Evolutionary conservation across 1,140 invertebrate species (phyloP), one percentile per base, ranked within the genome.

Genomic region (Apis cerana): DNA sequence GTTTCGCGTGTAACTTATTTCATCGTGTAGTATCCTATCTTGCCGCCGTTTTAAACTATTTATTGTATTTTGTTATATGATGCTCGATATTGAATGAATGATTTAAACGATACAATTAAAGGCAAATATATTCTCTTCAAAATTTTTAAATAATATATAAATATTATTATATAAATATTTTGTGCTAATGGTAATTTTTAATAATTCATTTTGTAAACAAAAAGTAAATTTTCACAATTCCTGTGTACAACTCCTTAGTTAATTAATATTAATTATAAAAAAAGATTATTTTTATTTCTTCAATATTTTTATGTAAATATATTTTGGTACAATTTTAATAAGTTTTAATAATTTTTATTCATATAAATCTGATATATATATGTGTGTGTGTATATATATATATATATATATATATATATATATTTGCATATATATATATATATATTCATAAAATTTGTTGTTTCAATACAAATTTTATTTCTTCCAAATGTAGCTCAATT

Each of bases 401-500:
- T 67, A 67, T 67, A 10, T 67, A 12, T 10, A 33, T 33, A 21
- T 65, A 10, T 27, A 43, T 65, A 65, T 65, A 19, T 65, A 21
- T 9, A 43, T 21, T 48, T 21, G 5, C 21, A 21, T 48, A 48
- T 67, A 8, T 59, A 21, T 0, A 59, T 19, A 43, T 23, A 0
- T 21, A 43, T 43, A 43, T 43, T 43, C 33, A 43, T 43, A 43
- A 43, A 43, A 43, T 43, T 43, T 43, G 7, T 43, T 43, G 5
- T 65, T 10, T 58, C 23, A 15, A 43, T 43, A 52, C 82, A 56
- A 69, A 48, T 19, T 33, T 85, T 85, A 59, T 68, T 68, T 65
- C 54, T 75, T 52, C 68, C 58, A 48, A 59, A 59, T 89, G n/a
- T 75, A 94, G 93, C 89, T 82, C 93, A 94, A 91, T 85, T 94